Conservation (phyloP, 2,113 vertebrate genomes). For the Saiga tatarica region DNA sequence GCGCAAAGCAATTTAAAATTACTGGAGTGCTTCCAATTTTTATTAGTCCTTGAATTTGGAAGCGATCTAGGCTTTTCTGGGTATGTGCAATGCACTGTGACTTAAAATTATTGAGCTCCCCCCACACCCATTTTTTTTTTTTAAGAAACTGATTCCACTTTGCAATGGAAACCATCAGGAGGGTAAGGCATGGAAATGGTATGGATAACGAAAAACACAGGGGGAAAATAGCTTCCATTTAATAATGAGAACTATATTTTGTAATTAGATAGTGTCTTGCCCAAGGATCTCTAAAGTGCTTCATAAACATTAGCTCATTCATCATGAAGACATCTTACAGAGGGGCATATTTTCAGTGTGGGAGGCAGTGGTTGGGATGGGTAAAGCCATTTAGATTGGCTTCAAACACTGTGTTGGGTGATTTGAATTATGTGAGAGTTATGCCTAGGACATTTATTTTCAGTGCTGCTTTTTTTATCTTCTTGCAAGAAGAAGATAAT, state of each 20-base stretch:
- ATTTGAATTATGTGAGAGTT: constrained; percentile 49
- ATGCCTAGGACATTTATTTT: constrained; percentile 43
- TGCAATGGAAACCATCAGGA: constrained; percentile 51
- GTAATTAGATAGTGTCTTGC: constrained; percentile 67
- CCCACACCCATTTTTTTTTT: neutral
- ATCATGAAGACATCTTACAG: constrained; percentile 62
- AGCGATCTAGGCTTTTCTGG: constrained; percentile 82
- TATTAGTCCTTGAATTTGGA: constrained; percentile 88
- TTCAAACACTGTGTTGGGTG: constrained; percentile 33
- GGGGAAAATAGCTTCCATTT: constrained; percentile 49
- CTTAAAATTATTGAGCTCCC: constrained; percentile 77
- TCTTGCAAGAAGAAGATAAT: constrained; percentile 11
- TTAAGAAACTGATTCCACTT: constrained; percentile 64
- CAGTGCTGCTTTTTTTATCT: neutral
- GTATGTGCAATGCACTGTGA: constrained; percentile 80
- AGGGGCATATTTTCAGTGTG: constrained; percentile 27
- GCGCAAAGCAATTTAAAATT: constrained; percentile 88
- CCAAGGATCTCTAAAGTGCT: constrained; percentile 62
- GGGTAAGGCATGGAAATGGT: neutral
- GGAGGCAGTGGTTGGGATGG: neutral
- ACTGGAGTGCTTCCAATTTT: constrained; percentile 88
- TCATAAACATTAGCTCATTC: constrained; percentile 73
- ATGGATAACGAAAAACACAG: constrained; percentile 36
- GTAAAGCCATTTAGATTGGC: constrained; percentile 40
- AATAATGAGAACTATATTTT: constrained; percentile 64